These are phyloP conservation scores for Phalangium opilio DNA, from an alignment of 2,888 invertebrate genomes.

Conservation along the genomic window DNA sequence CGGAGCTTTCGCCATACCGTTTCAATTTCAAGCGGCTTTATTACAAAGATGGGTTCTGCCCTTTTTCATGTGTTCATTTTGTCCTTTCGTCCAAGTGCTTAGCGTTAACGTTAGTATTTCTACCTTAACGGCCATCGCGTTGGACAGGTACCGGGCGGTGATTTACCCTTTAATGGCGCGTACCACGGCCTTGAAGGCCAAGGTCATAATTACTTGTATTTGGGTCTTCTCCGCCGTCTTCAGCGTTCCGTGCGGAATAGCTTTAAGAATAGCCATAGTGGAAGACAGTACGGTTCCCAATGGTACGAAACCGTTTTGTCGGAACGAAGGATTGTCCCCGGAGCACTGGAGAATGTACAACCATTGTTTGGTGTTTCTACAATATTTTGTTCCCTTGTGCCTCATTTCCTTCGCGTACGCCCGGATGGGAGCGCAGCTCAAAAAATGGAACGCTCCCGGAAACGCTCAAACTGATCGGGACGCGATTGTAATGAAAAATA, in stretches of 20 bases:
- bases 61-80: constrained; percentile 70
- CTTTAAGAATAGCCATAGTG: constrained; percentile 41
- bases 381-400: constrained; percentile 60
- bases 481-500: constrained; percentile 61
- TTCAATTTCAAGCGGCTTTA: constrained; percentile 75
- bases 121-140: constrained; percentile 68
- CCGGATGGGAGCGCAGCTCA: constrained; percentile 59
- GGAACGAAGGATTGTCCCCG: constrained; percentile 25
- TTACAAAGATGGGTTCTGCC: constrained; percentile 74
- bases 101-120: constrained; percentile 78
- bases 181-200: constrained; percentile 56
- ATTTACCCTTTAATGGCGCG: constrained; percentile 42
- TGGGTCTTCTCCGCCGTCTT: constrained; percentile 50
- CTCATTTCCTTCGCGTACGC: constrained; percentile 69
- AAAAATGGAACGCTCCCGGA: constrained; percentile 63
- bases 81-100: constrained; percentile 69
- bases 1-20: constrained; percentile 68
- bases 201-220: constrained; percentile 53
- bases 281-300: constrained; percentile 22
- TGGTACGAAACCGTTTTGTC: constrained; percentile 26
- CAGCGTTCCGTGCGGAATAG: constrained; percentile 46
- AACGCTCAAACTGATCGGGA: constrained; percentile 61
- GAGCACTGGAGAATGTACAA: constrained; percentile 25
- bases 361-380: constrained; percentile 31
- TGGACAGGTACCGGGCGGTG: constrained; percentile 53